phyloP scores from a whole-genome alignment of 2,888 invertebrate species.

The Lepidochrysops patricia region DNA sequence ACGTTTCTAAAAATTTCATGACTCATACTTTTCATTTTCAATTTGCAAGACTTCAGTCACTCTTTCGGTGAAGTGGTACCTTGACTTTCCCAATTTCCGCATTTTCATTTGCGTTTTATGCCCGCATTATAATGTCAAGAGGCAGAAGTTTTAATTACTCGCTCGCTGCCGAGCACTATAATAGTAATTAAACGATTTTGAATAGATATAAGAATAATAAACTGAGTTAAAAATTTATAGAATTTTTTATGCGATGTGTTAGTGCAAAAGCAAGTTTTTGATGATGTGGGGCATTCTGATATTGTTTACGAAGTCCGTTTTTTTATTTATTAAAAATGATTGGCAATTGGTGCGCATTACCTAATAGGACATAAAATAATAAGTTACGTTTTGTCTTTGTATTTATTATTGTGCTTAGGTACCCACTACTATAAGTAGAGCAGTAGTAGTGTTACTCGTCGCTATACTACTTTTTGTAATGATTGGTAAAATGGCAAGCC shows the following conservation, averaged over 20 bases:
- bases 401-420: too few relatives aligned
- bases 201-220: neutral
- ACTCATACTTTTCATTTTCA: too few relatives aligned
- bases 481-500: neutral
- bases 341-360: too few relatives aligned
- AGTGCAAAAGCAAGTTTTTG: neutral
- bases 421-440: too few relatives aligned
- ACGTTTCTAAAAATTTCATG: too few relatives aligned
- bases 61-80: neutral
- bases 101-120: slow-evolving; percentile 2
- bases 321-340: too few relatives aligned
- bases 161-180: slow-evolving; percentile 4
- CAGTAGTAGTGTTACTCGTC: too few relatives aligned
- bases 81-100: slow-evolving; percentile 2
- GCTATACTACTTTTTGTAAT: too few relatives aligned
- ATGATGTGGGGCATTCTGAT: too few relatives aligned
- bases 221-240: neutral
- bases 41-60: neutral
- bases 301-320: too few relatives aligned
- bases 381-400: too few relatives aligned
- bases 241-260: neutral
- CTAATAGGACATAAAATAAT: too few relatives aligned
- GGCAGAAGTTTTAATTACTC: slow-evolving; percentile 6
- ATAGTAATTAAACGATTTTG: slow-evolving; percentile 3
- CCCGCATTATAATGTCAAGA: slow-evolving; percentile 4